Percentiles rank a stretch among this genome's conserved stretches.
Evolutionary conservation across 1,140 invertebrate genomes (phyloP).

Genomic region (Ericerus pela): DNA sequence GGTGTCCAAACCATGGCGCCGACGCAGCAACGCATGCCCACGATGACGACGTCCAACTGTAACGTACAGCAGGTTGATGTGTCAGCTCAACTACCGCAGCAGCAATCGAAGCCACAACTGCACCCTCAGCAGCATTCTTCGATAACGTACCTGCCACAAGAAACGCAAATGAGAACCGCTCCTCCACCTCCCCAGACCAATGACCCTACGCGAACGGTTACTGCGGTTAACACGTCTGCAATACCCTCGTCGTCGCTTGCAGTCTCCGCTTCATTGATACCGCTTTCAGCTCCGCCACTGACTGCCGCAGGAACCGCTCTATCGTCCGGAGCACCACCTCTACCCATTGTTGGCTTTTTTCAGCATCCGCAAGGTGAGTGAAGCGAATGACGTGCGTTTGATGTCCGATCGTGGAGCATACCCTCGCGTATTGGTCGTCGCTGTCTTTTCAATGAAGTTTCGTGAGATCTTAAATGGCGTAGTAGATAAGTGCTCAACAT

Average conservation of each 20-base stretch:
- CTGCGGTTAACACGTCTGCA: neutral
- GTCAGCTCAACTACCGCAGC: neutral
- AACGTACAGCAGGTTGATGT: neutral
- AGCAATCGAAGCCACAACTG: neutral
- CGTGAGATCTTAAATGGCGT: no score
- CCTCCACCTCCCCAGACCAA: no score
- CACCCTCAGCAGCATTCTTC: no score
- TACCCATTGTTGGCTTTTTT: neutral
- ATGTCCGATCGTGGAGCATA: neutral
- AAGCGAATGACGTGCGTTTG: neutral
- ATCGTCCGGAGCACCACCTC: neutral
- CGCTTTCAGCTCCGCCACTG: neutral
- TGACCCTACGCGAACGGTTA: neutral
- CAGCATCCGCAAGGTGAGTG: slow-evolving; percentile 1
- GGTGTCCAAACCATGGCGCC: slow-evolving; percentile 26
- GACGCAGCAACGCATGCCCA: neutral
- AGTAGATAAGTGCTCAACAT: no score
- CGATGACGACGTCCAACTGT: neutral
- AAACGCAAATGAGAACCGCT: neutral
- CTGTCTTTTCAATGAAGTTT: no score
- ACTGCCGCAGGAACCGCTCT: neutral
- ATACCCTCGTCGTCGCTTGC: neutral
- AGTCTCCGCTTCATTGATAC: neutral
- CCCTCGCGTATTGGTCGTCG: neutral
- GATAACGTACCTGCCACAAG: neutral